Evolutionary conservation across 2,888 invertebrate genomes (phyloP), one percentile per base, ranked within the genome.

Genomic region (Ichneumoninae sp.): DNA sequence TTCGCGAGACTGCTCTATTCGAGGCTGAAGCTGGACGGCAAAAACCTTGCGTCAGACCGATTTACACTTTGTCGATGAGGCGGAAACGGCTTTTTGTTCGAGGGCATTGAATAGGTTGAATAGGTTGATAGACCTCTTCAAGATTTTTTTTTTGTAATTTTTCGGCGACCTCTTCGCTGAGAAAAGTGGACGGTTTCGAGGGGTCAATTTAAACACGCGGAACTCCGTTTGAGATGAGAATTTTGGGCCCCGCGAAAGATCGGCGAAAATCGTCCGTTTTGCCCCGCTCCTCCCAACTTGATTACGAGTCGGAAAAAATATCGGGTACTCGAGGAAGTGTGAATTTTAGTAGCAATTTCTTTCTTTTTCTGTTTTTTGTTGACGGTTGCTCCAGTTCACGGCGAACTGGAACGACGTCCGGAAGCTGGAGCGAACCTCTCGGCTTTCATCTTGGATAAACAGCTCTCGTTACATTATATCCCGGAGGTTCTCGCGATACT

Each of bases 391-490:
- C 44, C 44, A 47, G 44, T 47, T 47, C 13, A 16, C 3, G 44
- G 44, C 44, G 44, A 47, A 4, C 44, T 47, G 16, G 44, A 26
- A 13, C 26, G 70, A 47, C 52, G 57, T 30, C 57, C 50, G 44
- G 30, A 65, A 52, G 30, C 44, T 40, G 75, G 26, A 65, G 76
- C 19, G 26, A 66, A 80, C 75, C 83, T 79, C 79, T 75, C 83
- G 66, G 79, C 75, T 79, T 70, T 40, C 70, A 65, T 65, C 70
- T 47, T 66, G 71, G 47, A 74, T 71, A 47, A 81, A 75, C 68
- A 75, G 66, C 71, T 70, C 26, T 77, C 77, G 68, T 68, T 84
- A 73, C 65, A 84, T 81, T 81, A 68, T 80, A 8, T 70, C 65
- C 57, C 50, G 52, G 30, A 40, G 44, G 36, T 47, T 33, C 63